phyloP scores from a whole-genome alignment of 2,888 invertebrate genomes.

The Coecobrya sp. region DNA sequence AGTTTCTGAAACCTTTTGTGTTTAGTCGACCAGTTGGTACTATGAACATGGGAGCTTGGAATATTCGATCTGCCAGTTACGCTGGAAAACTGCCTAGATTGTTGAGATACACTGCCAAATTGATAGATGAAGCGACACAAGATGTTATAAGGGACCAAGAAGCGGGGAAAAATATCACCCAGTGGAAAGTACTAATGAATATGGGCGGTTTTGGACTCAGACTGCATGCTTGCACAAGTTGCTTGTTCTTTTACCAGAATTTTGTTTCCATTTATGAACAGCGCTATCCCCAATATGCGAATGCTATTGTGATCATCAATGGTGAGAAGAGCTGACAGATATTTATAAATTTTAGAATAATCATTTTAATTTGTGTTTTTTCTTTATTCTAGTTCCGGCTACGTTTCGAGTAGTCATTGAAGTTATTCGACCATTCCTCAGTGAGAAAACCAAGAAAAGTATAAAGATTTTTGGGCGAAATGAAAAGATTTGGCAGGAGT shows the following conservation, averaged over 20 bases:
- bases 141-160: background rate
- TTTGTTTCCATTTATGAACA: constrained; percentile 30
- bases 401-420: constrained; percentile 3
- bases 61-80: background rate
- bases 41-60: constrained; percentile 40
- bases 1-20: too few species aligned
- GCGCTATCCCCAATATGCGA: constrained; percentile 37
- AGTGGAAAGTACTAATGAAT: constrained; percentile 46
- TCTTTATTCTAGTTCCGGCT: background rate
- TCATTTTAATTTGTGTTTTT: background rate
- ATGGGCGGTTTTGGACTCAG: constrained; percentile 37
- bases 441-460: background rate
- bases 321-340: background rate
- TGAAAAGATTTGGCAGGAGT: constrained; percentile 23
- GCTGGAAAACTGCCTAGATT: constrained; percentile 17
- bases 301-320: constrained; percentile 56
- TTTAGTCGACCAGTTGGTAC: constrained; percentile 26
- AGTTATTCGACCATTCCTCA: constrained; percentile 35
- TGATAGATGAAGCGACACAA: constrained; percentile 1
- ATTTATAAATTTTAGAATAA: background rate
- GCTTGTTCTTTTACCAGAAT: constrained; percentile 1
- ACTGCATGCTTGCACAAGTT: constrained; percentile 40
- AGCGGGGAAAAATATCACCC: constrained; percentile 26
- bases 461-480: constrained; percentile 15
- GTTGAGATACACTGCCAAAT: background rate